These are phyloP conservation scores for Donacobius atricapilla DNA, from an alignment of 2,113 vertebrate species.

Conservation along the genomic window DNA sequence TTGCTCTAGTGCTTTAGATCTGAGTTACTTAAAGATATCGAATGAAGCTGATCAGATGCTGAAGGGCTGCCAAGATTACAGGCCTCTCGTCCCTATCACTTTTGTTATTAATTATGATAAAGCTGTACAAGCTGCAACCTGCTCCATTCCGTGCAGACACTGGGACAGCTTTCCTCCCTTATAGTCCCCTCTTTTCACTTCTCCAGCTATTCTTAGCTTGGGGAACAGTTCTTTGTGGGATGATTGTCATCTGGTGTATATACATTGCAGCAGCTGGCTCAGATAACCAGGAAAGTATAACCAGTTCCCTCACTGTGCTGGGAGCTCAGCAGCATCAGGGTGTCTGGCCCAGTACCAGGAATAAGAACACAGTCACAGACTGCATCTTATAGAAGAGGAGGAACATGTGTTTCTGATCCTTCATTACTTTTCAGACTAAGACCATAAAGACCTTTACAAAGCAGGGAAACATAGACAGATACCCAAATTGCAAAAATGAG, in stretches of 20 bases:
- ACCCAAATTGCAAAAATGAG: neutral
- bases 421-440: neutral
- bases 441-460: neutral
- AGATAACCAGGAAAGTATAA: conserved; percentile 43
- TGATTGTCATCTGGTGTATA: conserved; percentile 62
- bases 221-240: conserved; percentile 11
- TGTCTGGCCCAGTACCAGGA: conserved; percentile 23
- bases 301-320: conserved; percentile 22
- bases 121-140: conserved; percentile 40
- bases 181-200: neutral
- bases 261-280: conserved; percentile 58
- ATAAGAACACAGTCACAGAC: neutral
- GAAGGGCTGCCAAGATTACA: conserved; percentile 62
- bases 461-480: neutral
- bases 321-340: neutral
- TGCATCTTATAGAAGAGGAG: neutral
- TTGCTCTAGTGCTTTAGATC: conserved; percentile 58
- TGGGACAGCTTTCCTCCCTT: conserved; percentile 9
- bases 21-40: conserved; percentile 23
- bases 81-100: conserved; percentile 17
- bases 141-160: neutral
- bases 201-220: conserved; percentile 57
- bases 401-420: neutral
- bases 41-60: conserved; percentile 56
- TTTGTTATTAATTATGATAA: conserved; percentile 61